Evolutionary conservation across 1,140 invertebrate genomes (phyloP).

Genomic region (Drosophila dunni): DNA sequence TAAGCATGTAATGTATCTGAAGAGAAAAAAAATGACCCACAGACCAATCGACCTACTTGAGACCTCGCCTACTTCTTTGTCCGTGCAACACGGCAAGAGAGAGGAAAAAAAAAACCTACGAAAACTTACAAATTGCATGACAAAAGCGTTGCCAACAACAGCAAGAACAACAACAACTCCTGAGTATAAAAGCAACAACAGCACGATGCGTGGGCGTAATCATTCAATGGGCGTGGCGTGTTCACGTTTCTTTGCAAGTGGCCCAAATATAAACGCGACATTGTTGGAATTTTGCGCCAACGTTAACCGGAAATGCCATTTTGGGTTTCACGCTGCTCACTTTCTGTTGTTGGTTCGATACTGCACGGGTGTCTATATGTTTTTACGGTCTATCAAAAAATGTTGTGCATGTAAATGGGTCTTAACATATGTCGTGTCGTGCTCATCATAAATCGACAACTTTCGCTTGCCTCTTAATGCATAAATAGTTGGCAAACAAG

Average conservation of each 20-base stretch:
- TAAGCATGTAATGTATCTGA: conserved; percentile 20
- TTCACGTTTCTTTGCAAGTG: conserved; percentile 36
- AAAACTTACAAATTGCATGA: conserved; percentile 61
- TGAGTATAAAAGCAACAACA: neutral
- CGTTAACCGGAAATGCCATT: conserved; percentile 72
- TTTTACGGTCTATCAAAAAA: no score
- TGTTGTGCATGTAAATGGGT: neutral
- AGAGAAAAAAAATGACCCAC: conserved; percentile 37
- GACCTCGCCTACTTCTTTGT: conserved; percentile 55
- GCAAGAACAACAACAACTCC: conserved; percentile 24
- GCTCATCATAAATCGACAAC: conserved; percentile 53
- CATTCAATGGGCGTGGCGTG: conserved; percentile 10
- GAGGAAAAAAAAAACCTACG: conserved; percentile 46
- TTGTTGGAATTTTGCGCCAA: conserved; percentile 61
- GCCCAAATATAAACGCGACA: conserved; percentile 68
- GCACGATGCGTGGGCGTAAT: conserved; percentile 6
- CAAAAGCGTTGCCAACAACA: conserved; percentile 53
- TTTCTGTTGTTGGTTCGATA: conserved; percentile 62
- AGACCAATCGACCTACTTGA: conserved; percentile 70
- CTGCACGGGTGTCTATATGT: conserved; percentile 1
- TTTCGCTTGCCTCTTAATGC: conserved; percentile 51
- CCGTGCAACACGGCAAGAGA: conserved; percentile 30
- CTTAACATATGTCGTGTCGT: neutral
- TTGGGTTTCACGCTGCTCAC: conserved; percentile 46
- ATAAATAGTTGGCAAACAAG: conserved; percentile 50